Conservation (phyloP, 23 tunicate genomes). For the Phallusia fumigata region DNA sequence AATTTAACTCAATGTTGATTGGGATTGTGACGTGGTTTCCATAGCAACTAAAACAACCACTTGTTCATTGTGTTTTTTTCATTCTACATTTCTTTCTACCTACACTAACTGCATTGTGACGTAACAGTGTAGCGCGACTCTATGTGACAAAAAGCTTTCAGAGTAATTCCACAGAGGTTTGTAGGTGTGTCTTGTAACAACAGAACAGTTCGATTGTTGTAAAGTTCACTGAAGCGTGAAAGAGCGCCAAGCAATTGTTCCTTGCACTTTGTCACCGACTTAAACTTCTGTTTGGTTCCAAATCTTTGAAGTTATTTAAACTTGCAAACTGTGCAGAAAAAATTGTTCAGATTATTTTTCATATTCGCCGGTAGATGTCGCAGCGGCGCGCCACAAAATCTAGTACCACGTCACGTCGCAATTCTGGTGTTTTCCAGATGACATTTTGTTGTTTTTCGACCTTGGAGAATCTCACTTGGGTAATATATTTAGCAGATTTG, state of each 20-base stretch:
- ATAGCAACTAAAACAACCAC: no score
- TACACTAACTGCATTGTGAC: no score
- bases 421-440: not conserved
- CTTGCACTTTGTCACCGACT: no score
- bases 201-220: constrained; percentile 6
- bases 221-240: not conserved
- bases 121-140: no score
- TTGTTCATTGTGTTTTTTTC: no score
- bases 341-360: not conserved
- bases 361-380: not conserved
- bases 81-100: no score
- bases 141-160: not conserved
- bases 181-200: not conserved
- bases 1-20: no score
- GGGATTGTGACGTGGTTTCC: no score
- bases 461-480: not conserved
- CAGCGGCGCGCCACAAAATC: not conserved
- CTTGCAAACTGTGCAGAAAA: no score
- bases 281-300: no score
- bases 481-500: not conserved
- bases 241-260: no score
- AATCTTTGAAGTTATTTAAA: no score
- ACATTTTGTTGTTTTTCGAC: not conserved
- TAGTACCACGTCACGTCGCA: not conserved
- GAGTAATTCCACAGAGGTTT: not conserved